Percentiles rank a stretch among this genome's conserved stretches.
These are phyloP conservation scores for Hassar affinis DNA, from an alignment of 2,113 vertebrate species.

Conservation along the genomic window DNA sequence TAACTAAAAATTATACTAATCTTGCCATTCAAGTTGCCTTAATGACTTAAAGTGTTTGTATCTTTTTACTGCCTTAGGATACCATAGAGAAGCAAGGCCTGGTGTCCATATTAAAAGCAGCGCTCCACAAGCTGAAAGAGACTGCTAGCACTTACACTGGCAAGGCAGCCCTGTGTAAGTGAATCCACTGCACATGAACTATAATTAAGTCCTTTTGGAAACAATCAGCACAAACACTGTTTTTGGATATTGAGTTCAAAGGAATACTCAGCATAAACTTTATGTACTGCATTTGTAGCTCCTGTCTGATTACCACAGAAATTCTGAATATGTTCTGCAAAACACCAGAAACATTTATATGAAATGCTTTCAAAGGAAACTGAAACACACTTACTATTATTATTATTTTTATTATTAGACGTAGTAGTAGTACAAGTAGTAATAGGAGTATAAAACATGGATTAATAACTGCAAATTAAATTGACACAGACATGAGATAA, in stretches of 20 bases:
- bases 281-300: background rate
- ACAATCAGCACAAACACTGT: background rate
- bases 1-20: background rate
- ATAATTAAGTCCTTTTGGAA: background rate
- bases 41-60: background rate
- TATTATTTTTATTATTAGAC: too few species aligned
- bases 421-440: background rate
- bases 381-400: too few species aligned
- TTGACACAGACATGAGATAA: too few species aligned
- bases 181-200: background rate
- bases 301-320: background rate
- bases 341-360: background rate
- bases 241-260: too few species aligned
- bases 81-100: conserved; percentile 52
- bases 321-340: background rate
- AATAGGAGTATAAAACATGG: background rate
- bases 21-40: background rate
- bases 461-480: background rate
- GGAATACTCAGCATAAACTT: background rate
- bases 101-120: conserved; percentile 43
- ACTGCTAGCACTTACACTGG: conserved; percentile 51
- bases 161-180: conserved; percentile 56
- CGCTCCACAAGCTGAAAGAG: conserved; percentile 48
- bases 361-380: background rate
- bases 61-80: conserved; percentile 43